phyloP scores from a whole-genome alignment of 2,888 invertebrate species.

The Melangyna quadrimaculata region DNA sequence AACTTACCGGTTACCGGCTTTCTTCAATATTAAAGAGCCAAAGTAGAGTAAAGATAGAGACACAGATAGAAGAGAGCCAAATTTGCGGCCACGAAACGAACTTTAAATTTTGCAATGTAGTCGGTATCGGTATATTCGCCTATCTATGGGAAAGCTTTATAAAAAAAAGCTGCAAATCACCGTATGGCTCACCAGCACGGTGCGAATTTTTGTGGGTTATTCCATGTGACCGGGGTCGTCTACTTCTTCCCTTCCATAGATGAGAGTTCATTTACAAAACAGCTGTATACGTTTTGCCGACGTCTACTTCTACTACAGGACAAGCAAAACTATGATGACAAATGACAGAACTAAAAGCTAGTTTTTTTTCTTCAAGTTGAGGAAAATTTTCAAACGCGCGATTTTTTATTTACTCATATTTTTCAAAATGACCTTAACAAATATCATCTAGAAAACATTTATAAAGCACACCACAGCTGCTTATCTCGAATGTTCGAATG shows the following conservation, averaged over 20 bases:
- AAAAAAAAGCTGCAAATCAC: slow-evolving; percentile 9
- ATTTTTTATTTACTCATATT: not conserved
- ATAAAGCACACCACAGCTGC: slow-evolving; percentile 11
- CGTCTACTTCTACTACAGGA: slow-evolving; percentile 21
- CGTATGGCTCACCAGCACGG: slow-evolving; percentile 1
- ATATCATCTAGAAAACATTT: slow-evolving; percentile 44
- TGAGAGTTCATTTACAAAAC: slow-evolving; percentile 63
- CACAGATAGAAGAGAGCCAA: not conserved
- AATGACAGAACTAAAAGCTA: slow-evolving; percentile 41
- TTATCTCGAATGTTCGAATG: slow-evolving; percentile 25
- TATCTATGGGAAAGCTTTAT: slow-evolving; percentile 27
- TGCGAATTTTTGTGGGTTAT: slow-evolving; percentile 33
- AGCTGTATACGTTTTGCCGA: slow-evolving; percentile 49
- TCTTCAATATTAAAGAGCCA: not conserved
- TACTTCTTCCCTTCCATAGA: slow-evolving; percentile 59
- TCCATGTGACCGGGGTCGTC: slow-evolving; percentile 71
- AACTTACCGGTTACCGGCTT: slow-evolving; percentile 20
- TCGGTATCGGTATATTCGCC: not conserved
- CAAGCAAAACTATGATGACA: slow-evolving; percentile 7
- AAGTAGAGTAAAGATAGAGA: not conserved
- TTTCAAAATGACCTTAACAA: slow-evolving; percentile 42
- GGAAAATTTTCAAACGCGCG: slow-evolving; percentile 26
- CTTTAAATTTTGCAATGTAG: not conserved
- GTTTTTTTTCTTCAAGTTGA: not conserved
- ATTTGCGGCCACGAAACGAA: slow-evolving; percentile 18